These are phyloP conservation scores for Hycleus cichorii DNA, from an alignment of 1,140 invertebrate genomes.

Conservation along the genomic window DNA sequence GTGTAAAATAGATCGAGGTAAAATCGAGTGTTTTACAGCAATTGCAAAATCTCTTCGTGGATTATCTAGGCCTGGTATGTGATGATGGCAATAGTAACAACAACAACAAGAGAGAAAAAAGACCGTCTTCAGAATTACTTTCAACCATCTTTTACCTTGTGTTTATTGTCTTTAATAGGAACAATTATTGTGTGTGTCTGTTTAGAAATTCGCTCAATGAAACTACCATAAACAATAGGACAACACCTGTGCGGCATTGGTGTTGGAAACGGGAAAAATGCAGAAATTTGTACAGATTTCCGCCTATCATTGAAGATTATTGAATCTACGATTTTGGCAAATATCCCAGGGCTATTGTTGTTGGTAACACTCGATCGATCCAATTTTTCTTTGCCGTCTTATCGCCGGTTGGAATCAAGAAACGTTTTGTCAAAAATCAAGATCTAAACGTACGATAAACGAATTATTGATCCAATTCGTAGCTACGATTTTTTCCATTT, in stretches of 20 bases:
- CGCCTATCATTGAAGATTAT: not conserved
- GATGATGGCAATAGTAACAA: not conserved
- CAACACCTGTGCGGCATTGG: slow-evolving; percentile 23
- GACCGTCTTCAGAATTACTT: slow-evolving; percentile 22
- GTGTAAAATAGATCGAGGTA: slow-evolving; percentile 8
- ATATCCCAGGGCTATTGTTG: too few relatives aligned
- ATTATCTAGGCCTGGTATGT: slow-evolving; percentile 26
- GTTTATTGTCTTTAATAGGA: slow-evolving; percentile 26
- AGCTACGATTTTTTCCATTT: too few relatives aligned
- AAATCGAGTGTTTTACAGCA: not conserved
- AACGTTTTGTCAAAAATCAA: too few relatives aligned
- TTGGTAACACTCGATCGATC: too few relatives aligned
- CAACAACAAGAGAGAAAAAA: not conserved
- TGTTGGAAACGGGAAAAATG: not conserved
- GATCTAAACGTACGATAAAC: too few relatives aligned
- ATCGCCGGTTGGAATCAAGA: too few relatives aligned
- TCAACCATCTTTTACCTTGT: slow-evolving; percentile 21
- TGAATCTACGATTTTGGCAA: too few relatives aligned
- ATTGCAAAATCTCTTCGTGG: slow-evolving; percentile 2
- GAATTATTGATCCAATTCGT: too few relatives aligned
- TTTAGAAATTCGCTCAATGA: slow-evolving; percentile 26
- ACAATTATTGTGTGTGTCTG: slow-evolving; percentile 18
- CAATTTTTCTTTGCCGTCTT: too few relatives aligned
- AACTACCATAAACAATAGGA: slow-evolving; percentile 20
- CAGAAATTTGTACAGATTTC: slow-evolving; percentile 12